A percentile compares a stretch with the other conserved stretches of the same genome.
Conservation (phyloP, 53 echinoderm and acorn worm species). For the Paracentrotus lividus region DNA sequence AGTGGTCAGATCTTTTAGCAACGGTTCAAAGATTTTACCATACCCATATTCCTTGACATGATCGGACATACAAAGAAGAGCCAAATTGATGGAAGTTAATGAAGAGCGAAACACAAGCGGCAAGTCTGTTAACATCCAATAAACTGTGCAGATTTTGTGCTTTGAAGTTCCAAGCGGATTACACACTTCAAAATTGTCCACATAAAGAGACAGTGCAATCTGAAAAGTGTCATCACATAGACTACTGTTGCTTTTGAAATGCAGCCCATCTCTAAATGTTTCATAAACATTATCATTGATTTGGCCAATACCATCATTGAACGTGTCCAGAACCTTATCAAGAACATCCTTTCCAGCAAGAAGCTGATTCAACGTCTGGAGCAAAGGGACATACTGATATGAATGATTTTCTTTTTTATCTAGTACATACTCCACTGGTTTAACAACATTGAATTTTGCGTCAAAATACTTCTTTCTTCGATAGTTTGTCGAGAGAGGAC, state of each 20-base stretch:
- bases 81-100: constrained; percentile 4
- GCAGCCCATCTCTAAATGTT: constrained; percentile 63
- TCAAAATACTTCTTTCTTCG: constrained; percentile 39
- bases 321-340: constrained; percentile 15
- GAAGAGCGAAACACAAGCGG: constrained; percentile 25
- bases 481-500: constrained; percentile 40
- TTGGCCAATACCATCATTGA: neutral
- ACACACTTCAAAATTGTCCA: constrained; percentile 70
- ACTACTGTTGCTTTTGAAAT: constrained; percentile 49
- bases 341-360: constrained; percentile 1
- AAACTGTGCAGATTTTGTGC: constrained; percentile 69
- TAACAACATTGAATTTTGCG: constrained; percentile 34
- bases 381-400: constrained; percentile 15
- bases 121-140: constrained; percentile 62
- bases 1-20: constrained; percentile 38
- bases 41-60: constrained; percentile 69
- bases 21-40: constrained; percentile 60
- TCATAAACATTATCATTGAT: constrained; percentile 19
- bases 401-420: constrained; percentile 1
- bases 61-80: constrained; percentile 49
- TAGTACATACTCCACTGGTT: constrained; percentile 39
- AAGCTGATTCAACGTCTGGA: constrained; percentile 22
- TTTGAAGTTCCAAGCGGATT: constrained; percentile 68
- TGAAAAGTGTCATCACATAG: constrained; percentile 23
- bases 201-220: constrained; percentile 47